A percentile compares a stretch with the other conserved stretches of the same genome.
Evolutionary conservation across 2,113 vertebrate species (phyloP).

Genomic region (Stegostoma tigrinum): DNA sequence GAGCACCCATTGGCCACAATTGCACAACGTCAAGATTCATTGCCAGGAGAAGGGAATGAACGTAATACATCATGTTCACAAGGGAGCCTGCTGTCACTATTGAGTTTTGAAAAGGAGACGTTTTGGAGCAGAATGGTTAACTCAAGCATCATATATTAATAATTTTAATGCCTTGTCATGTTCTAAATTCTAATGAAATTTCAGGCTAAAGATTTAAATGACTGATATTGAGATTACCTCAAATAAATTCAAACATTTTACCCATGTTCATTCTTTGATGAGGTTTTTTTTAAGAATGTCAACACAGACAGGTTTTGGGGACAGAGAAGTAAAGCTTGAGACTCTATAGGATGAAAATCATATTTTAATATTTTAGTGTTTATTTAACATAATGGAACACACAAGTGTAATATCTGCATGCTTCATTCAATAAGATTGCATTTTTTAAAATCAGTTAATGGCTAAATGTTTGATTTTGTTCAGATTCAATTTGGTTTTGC

Average conservation of each 20-base stretch:
- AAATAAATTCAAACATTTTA: neutral
- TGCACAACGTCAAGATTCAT: neutral
- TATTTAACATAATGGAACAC: neutral
- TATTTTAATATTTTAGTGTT: neutral
- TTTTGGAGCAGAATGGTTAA: neutral
- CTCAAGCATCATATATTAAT: neutral
- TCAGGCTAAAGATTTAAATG: neutral
- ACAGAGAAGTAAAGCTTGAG: neutral
- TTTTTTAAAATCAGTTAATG: neutral
- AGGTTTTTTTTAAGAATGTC: neutral
- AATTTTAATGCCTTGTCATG: neutral
- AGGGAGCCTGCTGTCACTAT: neutral
- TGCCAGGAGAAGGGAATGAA: neutral
- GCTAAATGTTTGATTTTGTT: neutral
- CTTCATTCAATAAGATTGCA: neutral
- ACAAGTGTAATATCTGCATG: neutral
- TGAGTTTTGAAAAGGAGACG: neutral
- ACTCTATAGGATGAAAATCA: neutral
- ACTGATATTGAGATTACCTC: neutral
- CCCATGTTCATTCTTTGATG: neutral
- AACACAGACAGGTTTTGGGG: neutral
- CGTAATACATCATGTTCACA: too few species aligned
- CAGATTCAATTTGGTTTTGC: neutral
- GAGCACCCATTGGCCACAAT: neutral
- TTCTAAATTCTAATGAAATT: neutral